These are phyloP conservation scores for Batillaria attramentaria DNA, from an alignment of 1,140 invertebrate species.

Conservation along the genomic window DNA sequence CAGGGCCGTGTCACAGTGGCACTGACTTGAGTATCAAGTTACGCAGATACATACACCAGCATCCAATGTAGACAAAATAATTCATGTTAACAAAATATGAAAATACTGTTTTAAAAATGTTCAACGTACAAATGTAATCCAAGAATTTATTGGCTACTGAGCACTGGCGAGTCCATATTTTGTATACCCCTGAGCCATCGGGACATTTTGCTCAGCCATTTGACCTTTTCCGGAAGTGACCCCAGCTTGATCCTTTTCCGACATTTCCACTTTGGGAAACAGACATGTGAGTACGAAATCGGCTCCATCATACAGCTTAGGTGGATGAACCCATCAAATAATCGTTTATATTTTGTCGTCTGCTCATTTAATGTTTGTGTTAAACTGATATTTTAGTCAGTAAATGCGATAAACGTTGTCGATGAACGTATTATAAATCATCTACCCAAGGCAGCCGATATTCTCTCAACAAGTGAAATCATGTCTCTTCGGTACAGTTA, in stretches of 20 bases:
- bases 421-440: neutral
- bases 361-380: neutral
- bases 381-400: neutral
- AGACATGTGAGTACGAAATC: constrained; percentile 30
- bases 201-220: neutral
- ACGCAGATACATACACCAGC: neutral
- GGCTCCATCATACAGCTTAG: neutral
- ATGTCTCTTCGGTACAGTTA: neutral
- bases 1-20: too few relatives aligned
- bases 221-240: neutral
- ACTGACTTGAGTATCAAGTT: too few relatives aligned
- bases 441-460: neutral
- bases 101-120: neutral
- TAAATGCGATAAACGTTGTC: neutral
- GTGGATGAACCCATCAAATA: neutral
- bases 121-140: neutral
- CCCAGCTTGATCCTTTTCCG: neutral
- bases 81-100: neutral
- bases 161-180: too few relatives aligned
- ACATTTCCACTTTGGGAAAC: neutral
- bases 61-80: neutral
- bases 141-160: neutral
- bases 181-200: too few relatives aligned
- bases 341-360: neutral
- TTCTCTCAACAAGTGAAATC: neutral